Base-by-base conservation (phyloP, 2,797 vertebrate genomes). In the Caiman crocodilus region DNA sequence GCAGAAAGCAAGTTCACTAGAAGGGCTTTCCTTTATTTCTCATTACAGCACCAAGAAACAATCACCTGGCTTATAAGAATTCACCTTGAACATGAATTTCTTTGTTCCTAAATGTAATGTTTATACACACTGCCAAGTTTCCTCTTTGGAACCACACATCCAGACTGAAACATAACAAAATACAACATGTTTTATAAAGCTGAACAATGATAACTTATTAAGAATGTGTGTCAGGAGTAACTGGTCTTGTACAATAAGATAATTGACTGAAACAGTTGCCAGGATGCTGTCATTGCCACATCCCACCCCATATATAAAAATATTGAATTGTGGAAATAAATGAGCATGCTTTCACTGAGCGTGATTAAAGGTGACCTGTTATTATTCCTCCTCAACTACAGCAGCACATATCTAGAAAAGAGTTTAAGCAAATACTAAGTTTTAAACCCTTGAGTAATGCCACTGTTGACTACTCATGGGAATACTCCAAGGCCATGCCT, bases 261-360 rank as follows among this genome's bases (percentile, higher is more conserved):
- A 93, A 88, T 82, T 94, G 93, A 35, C 78, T 85, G 80, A 88
- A 90, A 83, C 61, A 81, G 20, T 75, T 26, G 25, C 76, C 65
- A 81, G 90, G 90, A 90, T 84, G 60, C 90, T 92, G 79, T 78
- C 50, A 79, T 15, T 5, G 42, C 85, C 73, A 84, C 73, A 56
- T 18, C 12, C 25, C 83, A 4, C 9, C 80, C 76, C 87, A 93
- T 93, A 93, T 78, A 89, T 83, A 84, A 96, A 86, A 55, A 59
- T 71, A 94, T 50, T 74, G 82, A 88, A 88, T 58, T 86, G 57
- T 73, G 87, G 56, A 88, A 59, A 89, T 50, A 50, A 50, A 11
- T 50, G 42, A 90, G 74, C 15, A 71, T 78, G 78, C 93, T 95
- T 91, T 96, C 90, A 94, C 92, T 93, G 76, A 90, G 82, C 23